Evolutionary conservation across 2,888 invertebrate species (phyloP).

Genomic region (Hylaea fasciaria): DNA sequence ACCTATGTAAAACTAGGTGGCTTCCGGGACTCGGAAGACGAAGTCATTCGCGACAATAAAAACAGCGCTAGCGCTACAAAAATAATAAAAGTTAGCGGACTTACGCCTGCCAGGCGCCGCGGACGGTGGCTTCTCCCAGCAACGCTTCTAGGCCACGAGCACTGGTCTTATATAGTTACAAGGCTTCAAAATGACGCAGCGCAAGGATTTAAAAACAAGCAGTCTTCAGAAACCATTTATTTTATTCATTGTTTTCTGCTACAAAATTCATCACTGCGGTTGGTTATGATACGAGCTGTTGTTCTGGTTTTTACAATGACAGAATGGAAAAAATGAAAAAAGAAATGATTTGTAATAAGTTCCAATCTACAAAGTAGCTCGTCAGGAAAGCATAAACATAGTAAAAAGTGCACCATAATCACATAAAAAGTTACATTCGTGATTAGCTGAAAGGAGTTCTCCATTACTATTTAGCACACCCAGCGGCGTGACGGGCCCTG

Average conservation of each 20-base stretch:
- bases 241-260: no score
- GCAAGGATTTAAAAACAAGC: neutral
- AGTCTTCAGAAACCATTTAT: no score
- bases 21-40: constrained; percentile 55
- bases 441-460: constrained; percentile 6
- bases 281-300: no score
- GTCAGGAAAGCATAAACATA: no score
- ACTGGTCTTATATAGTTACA: constrained; percentile 9
- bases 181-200: neutral
- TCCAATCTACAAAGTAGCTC: no score
- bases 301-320: no score
- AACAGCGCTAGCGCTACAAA: constrained; percentile 70
- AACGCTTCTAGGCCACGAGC: constrained; percentile 41
- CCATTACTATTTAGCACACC: constrained; percentile 13
- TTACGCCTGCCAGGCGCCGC: constrained; percentile 68
- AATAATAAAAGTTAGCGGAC: constrained; percentile 77
- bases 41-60: constrained; percentile 69
- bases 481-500: constrained; percentile 62
- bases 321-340: no score
- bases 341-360: no score
- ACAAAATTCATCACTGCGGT: no score
- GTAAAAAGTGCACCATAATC: no score
- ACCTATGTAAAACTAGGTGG: constrained; percentile 45
- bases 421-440: neutral
- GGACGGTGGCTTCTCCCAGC: constrained; percentile 38